Evolutionary conservation across 2,113 vertebrate species (phyloP).

Genomic region (Crotalus viridis): DNA sequence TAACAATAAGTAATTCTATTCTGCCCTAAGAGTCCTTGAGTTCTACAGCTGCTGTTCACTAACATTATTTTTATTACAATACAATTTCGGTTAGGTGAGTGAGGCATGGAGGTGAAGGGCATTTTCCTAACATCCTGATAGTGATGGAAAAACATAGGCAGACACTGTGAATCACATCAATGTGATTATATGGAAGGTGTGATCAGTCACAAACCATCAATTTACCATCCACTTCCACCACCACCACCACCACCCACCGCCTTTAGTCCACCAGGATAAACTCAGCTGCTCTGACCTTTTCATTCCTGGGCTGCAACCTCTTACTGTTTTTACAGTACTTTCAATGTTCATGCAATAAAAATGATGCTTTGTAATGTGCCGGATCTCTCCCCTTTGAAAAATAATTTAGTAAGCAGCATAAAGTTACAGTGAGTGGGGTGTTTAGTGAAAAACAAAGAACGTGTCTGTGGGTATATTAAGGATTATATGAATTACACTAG

Average conservation of each 20-base stretch:
- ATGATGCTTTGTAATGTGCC: neutral
- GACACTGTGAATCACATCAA: neutral
- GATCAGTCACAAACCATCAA: neutral
- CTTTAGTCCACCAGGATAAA: neutral
- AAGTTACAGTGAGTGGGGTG: neutral
- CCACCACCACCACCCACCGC: neutral
- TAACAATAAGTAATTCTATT: neutral
- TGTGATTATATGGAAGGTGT: neutral
- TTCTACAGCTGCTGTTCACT: neutral
- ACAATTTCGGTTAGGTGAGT: neutral
- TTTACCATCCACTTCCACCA: neutral
- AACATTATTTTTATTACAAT: neutral
- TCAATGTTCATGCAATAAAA: neutral
- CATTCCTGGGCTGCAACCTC: neutral
- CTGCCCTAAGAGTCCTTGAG: neutral
- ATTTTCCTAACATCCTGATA: conserved; percentile 20
- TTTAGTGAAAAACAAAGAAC: neutral
- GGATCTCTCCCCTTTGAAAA: neutral
- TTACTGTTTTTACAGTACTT: neutral
- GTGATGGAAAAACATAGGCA: neutral
- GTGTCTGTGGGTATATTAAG: neutral
- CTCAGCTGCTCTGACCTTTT: neutral
- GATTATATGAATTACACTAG: neutral
- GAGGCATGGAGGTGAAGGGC: neutral
- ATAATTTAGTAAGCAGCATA: neutral